A percentile compares a stretch with the other conserved stretches of the same genome.
Conservation (phyloP, 2,797 vertebrate species). For the Anolis apletophallus region DNA sequence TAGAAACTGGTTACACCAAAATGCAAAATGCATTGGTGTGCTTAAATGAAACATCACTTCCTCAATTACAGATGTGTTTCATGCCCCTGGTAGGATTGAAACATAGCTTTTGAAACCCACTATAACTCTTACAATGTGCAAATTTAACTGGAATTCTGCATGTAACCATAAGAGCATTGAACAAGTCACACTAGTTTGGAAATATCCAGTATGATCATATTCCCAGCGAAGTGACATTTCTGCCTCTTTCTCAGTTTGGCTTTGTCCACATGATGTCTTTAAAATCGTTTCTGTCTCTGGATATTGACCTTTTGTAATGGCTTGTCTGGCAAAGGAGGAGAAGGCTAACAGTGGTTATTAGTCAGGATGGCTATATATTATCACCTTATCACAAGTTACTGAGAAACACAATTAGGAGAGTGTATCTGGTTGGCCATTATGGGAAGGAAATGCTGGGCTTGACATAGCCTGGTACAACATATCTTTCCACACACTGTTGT, state of each 20-base stretch:
- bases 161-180: background rate
- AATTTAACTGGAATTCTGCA: background rate
- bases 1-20: no score
- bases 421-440: background rate
- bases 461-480: background rate
- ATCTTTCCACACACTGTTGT: background rate
- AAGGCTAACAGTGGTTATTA: background rate
- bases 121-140: background rate
- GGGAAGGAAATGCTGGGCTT: background rate
- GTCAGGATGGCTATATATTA: background rate
- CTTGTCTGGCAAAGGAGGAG: background rate
- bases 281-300: background rate
- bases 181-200: background rate
- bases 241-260: background rate
- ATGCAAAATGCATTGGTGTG: no score
- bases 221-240: background rate
- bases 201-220: background rate
- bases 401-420: background rate
- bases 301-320: background rate
- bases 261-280: background rate
- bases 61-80: no score
- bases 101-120: background rate
- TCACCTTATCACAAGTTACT: background rate
- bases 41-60: no score
- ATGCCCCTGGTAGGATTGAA: no score